These are phyloP conservation scores for Dinomys branickii DNA, from an alignment of 2,113 vertebrate species.

Conservation along the genomic window DNA sequence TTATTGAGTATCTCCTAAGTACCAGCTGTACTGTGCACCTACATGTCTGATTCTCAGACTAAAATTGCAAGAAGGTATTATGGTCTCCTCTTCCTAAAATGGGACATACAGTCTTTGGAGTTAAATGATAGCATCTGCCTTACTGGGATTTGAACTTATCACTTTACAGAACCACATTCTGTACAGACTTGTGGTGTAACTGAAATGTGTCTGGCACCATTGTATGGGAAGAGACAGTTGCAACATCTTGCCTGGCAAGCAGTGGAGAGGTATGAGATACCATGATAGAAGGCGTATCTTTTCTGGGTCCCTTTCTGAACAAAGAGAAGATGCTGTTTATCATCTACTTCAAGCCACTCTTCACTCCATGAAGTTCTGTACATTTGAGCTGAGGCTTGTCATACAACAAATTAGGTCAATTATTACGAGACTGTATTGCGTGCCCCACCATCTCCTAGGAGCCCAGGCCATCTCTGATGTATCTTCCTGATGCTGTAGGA, in stretches of 20 bases:
- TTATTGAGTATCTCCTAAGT: not conserved
- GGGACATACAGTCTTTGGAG: not conserved
- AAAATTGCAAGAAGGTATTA: not conserved
- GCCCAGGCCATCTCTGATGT: not conserved
- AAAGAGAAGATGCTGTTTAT: not conserved
- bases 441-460: not conserved
- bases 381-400: not conserved
- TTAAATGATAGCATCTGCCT: not conserved
- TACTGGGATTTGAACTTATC: not conserved
- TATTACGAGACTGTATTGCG: not conserved
- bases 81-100: not conserved
- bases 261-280: not conserved
- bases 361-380: not conserved
- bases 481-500: not conserved
- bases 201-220: not conserved
- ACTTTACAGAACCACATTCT: not conserved
- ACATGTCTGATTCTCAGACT: not conserved
- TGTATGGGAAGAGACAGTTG: not conserved
- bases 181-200: not conserved
- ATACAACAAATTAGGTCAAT: not conserved
- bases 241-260: not conserved
- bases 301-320: not conserved
- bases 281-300: not conserved
- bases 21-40: not conserved
- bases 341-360: not conserved